Percentiles rank a stretch among this genome's conserved stretches.
phyloP scores from a whole-genome alignment of 37 sponge, comb jelly and placozoan genomes.

The Beroe ovata region DNA sequence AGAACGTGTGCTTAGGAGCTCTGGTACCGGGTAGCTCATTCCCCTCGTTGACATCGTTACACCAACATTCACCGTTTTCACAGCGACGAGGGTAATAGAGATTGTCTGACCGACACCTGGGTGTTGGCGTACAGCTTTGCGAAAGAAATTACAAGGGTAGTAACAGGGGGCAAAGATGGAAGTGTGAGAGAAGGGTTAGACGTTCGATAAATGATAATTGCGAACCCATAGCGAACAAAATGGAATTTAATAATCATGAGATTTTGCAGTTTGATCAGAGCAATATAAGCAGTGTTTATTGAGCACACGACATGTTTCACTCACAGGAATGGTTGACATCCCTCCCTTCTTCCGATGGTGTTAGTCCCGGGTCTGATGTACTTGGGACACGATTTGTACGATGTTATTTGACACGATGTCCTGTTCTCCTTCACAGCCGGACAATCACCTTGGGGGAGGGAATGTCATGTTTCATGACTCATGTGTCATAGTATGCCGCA shows the following conservation, averaged over 20 bases:
- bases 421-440: conserved; percentile 39
- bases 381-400: conserved; percentile 60
- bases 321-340: background rate
- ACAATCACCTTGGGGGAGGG: conserved; percentile 34
- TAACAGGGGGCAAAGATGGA: too few species aligned
- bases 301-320: too few species aligned
- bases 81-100: conserved; percentile 14
- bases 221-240: too few species aligned
- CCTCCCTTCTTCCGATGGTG: background rate
- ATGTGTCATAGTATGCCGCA: too few species aligned
- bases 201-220: too few species aligned
- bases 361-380: conserved; percentile 33
- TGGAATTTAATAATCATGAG: too few species aligned
- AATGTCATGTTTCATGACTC: background rate
- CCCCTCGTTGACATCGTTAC: conserved; percentile 23
- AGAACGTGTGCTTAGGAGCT: conserved; percentile 7
- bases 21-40: background rate
- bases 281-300: too few species aligned
- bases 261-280: too few species aligned
- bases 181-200: too few species aligned
- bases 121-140: too few species aligned
- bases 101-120: background rate
- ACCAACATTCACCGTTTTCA: background rate
- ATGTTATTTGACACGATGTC: conserved; percentile 40
- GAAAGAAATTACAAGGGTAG: too few species aligned